These are phyloP conservation scores for Blastobasis adustella DNA, from an alignment of 2,888 invertebrate species.

Conservation along the genomic window DNA sequence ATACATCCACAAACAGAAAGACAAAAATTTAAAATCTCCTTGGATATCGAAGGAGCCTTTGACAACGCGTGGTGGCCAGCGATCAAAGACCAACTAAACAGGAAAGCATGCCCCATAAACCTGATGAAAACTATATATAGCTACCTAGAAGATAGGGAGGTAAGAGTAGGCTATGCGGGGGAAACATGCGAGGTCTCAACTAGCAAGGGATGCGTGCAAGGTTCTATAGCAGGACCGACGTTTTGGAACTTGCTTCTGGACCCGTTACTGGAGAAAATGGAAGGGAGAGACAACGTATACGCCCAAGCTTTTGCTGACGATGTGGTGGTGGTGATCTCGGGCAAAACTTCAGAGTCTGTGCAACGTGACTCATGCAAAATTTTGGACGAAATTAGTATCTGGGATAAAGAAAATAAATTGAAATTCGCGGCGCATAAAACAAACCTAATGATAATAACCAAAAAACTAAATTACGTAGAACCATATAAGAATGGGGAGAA, in stretches of 20 bases:
- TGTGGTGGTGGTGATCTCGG: conserved; percentile 6
- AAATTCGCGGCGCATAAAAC: conserved; percentile 14
- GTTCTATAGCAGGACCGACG: conserved; percentile 11
- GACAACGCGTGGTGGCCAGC: conserved; percentile 16
- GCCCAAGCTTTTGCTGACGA: conserved; percentile 19
- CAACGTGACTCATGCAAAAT: background rate
- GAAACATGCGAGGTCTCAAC: conserved; percentile 1
- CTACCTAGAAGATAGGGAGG: conserved; percentile 7
- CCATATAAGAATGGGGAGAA: background rate
- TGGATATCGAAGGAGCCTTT: conserved; percentile 16
- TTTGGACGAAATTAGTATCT: conserved; percentile 1
- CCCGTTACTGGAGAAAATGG: background rate
- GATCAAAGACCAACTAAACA: background rate
- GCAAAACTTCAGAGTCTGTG: background rate
- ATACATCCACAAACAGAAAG: too few relatives aligned
- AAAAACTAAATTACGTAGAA: background rate
- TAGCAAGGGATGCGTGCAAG: conserved; percentile 14
- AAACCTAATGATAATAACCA: conserved; percentile 7
- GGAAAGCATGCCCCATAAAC: background rate
- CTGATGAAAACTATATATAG: conserved; percentile 2
- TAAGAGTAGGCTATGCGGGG: conserved; percentile 9
- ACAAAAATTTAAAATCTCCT: background rate
- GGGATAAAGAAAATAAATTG: conserved; percentile 11
- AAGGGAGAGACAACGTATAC: too few relatives aligned
- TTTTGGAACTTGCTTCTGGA: conserved; percentile 16